phyloP scores from a whole-genome alignment of 2,888 invertebrate genomes.

The Parapristionchus giblindavisi region DNA sequence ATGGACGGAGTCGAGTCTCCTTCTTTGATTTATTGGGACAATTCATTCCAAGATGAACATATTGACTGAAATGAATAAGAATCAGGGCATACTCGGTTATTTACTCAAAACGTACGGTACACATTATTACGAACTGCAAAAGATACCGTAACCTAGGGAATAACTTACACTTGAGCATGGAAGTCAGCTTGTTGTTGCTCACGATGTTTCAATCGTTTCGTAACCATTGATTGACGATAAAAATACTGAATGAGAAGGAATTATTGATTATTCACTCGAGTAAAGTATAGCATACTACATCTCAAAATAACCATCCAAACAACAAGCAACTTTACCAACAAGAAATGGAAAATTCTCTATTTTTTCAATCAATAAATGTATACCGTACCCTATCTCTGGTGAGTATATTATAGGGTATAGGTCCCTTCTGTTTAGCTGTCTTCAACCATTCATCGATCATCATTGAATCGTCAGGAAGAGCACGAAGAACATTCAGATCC shows the following conservation, averaged over 20 bases:
- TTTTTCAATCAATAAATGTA: background rate
- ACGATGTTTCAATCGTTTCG: constrained; percentile 1
- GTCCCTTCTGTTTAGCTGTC: constrained; percentile 23
- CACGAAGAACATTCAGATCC: background rate
- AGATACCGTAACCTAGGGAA: too few species aligned
- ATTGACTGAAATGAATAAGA: background rate
- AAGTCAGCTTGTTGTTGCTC: constrained; percentile 26
- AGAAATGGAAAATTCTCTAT: background rate
- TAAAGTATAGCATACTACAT: background rate
- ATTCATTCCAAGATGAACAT: constrained; percentile 23
- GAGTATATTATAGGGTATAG: constrained; percentile 24
- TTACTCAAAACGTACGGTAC: too few species aligned
- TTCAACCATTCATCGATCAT: constrained; percentile 17
- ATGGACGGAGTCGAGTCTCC: background rate
- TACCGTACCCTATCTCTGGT: constrained; percentile 18
- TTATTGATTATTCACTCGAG: too few species aligned
- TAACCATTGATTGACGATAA: constrained; percentile 21
- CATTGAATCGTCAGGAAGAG: constrained; percentile 19
- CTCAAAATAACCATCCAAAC: background rate
- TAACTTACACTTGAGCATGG: too few species aligned
- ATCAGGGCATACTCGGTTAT: too few species aligned
- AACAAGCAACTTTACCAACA: background rate
- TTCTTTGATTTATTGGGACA: background rate
- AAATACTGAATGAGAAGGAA: constrained; percentile 9
- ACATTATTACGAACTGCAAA: too few species aligned